phyloP scores from a whole-genome alignment of 2,888 invertebrate species.

The Drosophila prostipennis region DNA sequence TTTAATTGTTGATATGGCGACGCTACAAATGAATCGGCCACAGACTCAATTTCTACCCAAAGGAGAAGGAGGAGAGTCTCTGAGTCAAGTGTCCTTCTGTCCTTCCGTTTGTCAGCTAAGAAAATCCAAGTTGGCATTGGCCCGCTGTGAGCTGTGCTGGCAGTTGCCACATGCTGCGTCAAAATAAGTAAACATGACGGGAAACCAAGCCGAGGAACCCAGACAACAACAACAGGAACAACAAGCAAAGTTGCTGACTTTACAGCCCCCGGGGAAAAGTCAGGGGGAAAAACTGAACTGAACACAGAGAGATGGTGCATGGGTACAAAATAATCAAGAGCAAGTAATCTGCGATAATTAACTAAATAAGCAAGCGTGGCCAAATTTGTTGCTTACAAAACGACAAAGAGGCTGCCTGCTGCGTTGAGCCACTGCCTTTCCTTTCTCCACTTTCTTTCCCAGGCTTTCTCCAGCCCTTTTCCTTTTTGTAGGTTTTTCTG shows the following conservation, averaged over 20 bases:
- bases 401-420: slow-evolving; percentile 45
- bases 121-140: slow-evolving; percentile 72
- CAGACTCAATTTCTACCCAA: slow-evolving; percentile 30
- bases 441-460: not conserved
- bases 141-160: slow-evolving; percentile 63
- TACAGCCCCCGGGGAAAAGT: slow-evolving; percentile 49
- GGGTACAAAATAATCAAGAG: slow-evolving; percentile 74
- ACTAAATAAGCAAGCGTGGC: slow-evolving; percentile 73
- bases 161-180: slow-evolving; percentile 69
- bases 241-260: slow-evolving; percentile 70
- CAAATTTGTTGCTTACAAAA: slow-evolving; percentile 69
- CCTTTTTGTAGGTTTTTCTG: not conserved
- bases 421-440: not conserved
- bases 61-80: not conserved
- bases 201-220: not conserved
- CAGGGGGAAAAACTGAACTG: slow-evolving; percentile 1
- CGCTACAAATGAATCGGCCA: slow-evolving; percentile 65
- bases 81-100: slow-evolving; percentile 2
- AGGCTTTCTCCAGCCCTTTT: not conserved
- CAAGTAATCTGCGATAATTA: slow-evolving; percentile 77
- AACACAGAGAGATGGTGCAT: slow-evolving; percentile 15
- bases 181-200: slow-evolving; percentile 75
- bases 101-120: slow-evolving; percentile 55
- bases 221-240: not conserved
- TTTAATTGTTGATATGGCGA: slow-evolving; percentile 78